Evolutionary conservation across 2,888 invertebrate genomes (phyloP), one percentile per base, ranked within the genome.

Genomic region (Drosophila buzzatii): DNA sequence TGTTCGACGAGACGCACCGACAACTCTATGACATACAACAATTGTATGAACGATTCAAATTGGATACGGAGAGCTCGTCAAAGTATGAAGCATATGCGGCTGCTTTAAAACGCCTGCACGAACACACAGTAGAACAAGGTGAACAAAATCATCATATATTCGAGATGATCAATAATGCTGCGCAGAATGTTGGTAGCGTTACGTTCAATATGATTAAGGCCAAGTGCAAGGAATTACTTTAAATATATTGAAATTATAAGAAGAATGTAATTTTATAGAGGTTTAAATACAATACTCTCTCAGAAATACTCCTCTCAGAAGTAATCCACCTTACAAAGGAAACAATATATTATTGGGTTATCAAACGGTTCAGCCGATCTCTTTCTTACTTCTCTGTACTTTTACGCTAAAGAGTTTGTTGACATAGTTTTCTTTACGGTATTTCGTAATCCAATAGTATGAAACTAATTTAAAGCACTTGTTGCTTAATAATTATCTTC

Each of bases 151-250:
- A 79, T 59, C 90, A 91, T 51, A 82, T 92, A 31, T 91, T 88
- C 56, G 92, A 92, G 61, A 71, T 91, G 81, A 65, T 92, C 18
- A 81, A 62, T 55, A 91, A 90, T 72, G 92, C 92, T 1, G 81
- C 91, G 9, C 89, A 84, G 44, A 91, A 91, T 74, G 89, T 91
- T 31, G 91, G 92, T 73, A 88, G 85, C 23, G 86, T 91, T n/a
- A 89, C 91, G 8, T 82, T 91, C 49, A 89, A 87, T 35, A 86
- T 91, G 90, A 91, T 91, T 27, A 86, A 83, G 61, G 66, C 81
- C 53, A 91, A 91, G 66, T 91, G 91, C 69, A 72, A 73, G 47
- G 85, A 89, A 9, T n/a, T 87, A 7, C 37, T 72, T 8, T 82
- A 53, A 33, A 33, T 23, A 42, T 12, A 18, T n/a, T n/a, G 8